Evolutionary conservation across 1,140 invertebrate species (phyloP).

Genomic region (Trachelipus rathkii): DNA sequence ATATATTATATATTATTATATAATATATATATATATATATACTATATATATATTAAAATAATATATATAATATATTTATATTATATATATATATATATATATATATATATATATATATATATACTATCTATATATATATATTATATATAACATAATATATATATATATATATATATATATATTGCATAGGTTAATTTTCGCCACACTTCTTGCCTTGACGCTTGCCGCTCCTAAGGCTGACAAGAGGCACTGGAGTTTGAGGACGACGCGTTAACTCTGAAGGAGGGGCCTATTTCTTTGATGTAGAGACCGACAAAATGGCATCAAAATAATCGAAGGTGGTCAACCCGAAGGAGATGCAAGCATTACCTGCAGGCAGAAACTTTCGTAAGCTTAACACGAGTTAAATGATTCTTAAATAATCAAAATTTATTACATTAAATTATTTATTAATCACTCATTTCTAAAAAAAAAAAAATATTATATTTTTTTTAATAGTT

Average conservation of each 20-base stretch:
- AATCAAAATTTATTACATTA: no score
- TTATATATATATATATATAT: background rate
- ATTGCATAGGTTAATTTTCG: background rate
- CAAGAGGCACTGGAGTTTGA: background rate
- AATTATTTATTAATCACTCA: no score
- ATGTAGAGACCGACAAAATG: background rate
- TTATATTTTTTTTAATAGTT: no score
- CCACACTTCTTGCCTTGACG: background rate
- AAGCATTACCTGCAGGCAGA: background rate
- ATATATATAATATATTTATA: no score
- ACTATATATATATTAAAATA: no score
- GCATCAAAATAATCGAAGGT: background rate
- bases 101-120: constrained; percentile 14
- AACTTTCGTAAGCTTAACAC: background rate
- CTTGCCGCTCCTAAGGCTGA: background rate
- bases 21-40: no score
- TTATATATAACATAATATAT: no score
- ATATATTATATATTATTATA: no score
- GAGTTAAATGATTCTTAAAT: no score
- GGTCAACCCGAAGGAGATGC: background rate
- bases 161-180: constrained; percentile 21
- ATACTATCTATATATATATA: no score
- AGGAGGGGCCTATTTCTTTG: background rate
- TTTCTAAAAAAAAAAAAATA: no score
- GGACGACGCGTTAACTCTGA: background rate